phyloP scores from a whole-genome alignment of 2,888 invertebrate species.

The Acleris cristana region DNA sequence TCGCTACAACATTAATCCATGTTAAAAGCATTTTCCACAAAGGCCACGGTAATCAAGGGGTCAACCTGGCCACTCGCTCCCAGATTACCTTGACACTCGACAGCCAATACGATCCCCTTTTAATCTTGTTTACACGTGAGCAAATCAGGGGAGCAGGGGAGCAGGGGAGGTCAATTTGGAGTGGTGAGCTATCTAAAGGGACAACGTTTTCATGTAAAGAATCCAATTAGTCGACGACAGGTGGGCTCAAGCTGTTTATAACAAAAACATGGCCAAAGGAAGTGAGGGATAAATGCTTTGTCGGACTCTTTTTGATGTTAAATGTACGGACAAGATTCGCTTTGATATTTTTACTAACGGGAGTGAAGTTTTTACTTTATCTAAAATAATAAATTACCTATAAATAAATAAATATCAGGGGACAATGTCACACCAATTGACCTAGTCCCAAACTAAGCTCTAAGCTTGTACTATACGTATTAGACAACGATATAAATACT shows the following conservation, averaged over 20 bases:
- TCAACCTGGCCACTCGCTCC: slow-evolving; percentile 46
- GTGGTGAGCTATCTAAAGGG: slow-evolving; percentile 54
- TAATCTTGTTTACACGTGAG: slow-evolving; percentile 35
- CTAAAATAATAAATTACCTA: no score
- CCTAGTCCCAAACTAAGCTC: no score
- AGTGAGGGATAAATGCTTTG: slow-evolving; percentile 43
- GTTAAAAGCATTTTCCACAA: slow-evolving; percentile 59
- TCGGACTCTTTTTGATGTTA: slow-evolving; percentile 48
- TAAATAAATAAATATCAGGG: no score
- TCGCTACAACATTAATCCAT: slow-evolving; percentile 52
- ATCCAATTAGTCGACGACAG: slow-evolving; percentile 74
- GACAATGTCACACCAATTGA: no score
- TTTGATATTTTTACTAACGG: slow-evolving; percentile 9
- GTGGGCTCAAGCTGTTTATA: slow-evolving; percentile 55
- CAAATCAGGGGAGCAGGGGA: slow-evolving; percentile 39
- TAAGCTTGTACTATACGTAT: no score
- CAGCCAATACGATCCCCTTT: slow-evolving; percentile 42
- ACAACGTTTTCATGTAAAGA: slow-evolving; percentile 67
- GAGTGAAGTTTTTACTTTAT: neutral
- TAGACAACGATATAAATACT: no score
- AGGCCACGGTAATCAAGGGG: slow-evolving; percentile 70
- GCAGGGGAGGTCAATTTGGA: slow-evolving; percentile 47
- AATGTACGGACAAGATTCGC: slow-evolving; percentile 25
- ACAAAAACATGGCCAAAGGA: slow-evolving; percentile 56
- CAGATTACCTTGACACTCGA: slow-evolving; percentile 49